Evolutionary conservation across 2,113 vertebrate species (phyloP).

Genomic region (Chauna torquata): DNA sequence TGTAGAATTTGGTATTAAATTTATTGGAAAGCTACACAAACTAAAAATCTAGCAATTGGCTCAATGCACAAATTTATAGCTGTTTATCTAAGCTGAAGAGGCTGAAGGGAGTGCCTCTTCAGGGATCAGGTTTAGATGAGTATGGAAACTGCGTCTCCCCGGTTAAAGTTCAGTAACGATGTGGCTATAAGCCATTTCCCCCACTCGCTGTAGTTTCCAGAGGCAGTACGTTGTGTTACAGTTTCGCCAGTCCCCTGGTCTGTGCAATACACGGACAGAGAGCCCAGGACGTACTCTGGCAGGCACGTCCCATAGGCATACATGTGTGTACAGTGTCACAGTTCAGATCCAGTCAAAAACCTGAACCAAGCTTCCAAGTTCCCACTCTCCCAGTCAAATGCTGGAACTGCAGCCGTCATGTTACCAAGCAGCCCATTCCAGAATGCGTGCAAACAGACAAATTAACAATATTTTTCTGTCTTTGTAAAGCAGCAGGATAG

Average conservation of each 20-base stretch:
- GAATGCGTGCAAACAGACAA: fast-evolving
- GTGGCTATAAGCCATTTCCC: neutral
- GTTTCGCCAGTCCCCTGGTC: neutral
- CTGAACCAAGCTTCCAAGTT: neutral
- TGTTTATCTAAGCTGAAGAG: neutral
- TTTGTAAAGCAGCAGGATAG: neutral
- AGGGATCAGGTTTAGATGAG: neutral
- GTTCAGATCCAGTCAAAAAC: neutral
- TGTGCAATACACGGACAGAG: neutral
- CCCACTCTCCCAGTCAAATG: fast-evolving
- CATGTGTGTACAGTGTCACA: neutral
- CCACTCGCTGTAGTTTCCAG: neutral
- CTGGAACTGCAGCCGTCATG: neutral
- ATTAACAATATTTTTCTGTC: neutral
- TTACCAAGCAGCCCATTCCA: neutral
- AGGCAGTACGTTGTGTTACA: neutral
- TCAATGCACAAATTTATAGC: neutral
- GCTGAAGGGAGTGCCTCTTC: neutral
- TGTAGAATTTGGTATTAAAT: neutral
- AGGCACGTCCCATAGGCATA: fast-evolving
- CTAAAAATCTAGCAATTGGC: neutral
- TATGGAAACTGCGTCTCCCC: neutral
- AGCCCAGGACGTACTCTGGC: neutral
- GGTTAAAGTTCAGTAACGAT: neutral
- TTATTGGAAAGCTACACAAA: neutral